Conservation (phyloP, 2,888 invertebrate genomes). For the Drosophila fungiperda region DNA sequence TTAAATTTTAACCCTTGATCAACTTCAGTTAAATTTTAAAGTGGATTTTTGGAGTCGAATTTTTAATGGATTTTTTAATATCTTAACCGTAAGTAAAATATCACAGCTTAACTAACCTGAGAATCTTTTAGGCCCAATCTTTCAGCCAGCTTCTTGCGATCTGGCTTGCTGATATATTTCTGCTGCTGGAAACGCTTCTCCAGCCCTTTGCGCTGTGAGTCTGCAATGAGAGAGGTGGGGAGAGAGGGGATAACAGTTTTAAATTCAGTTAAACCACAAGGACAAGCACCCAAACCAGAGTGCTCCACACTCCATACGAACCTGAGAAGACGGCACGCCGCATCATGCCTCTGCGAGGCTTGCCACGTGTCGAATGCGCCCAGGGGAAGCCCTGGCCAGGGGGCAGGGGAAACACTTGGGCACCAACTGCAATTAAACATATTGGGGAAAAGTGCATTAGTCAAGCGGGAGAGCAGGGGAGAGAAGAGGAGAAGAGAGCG, state of each 20-base stretch:
- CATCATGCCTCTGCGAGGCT: slow-evolving; percentile 98
- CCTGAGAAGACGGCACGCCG: slow-evolving; percentile 96
- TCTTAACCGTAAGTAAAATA: neutral
- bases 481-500: slow-evolving; percentile 2
- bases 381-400: slow-evolving; percentile 91
- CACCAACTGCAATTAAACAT: slow-evolving; percentile 85
- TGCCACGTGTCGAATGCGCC: slow-evolving; percentile 96
- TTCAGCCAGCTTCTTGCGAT: slow-evolving; percentile 98
- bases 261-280: slow-evolving; percentile 15
- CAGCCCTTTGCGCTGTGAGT: slow-evolving; percentile 96
- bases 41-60: neutral
- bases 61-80: neutral
- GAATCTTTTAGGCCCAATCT: slow-evolving; percentile 98
- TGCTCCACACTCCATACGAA: slow-evolving; percentile 64
- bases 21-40: neutral
- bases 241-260: slow-evolving; percentile 33
- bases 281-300: slow-evolving; percentile 6
- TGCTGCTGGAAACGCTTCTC: slow-evolving; percentile 98
- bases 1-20: neutral
- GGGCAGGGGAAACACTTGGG: slow-evolving; percentile 88
- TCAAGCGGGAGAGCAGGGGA: slow-evolving; percentile 4
- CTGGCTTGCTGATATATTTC: slow-evolving; percentile 99
- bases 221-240: slow-evolving; percentile 83
- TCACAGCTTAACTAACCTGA: slow-evolving; percentile 89
- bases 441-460: slow-evolving; percentile 65